phyloP scores from a whole-genome alignment of 2,888 invertebrate genomes.

The Tetropium fuscum region DNA sequence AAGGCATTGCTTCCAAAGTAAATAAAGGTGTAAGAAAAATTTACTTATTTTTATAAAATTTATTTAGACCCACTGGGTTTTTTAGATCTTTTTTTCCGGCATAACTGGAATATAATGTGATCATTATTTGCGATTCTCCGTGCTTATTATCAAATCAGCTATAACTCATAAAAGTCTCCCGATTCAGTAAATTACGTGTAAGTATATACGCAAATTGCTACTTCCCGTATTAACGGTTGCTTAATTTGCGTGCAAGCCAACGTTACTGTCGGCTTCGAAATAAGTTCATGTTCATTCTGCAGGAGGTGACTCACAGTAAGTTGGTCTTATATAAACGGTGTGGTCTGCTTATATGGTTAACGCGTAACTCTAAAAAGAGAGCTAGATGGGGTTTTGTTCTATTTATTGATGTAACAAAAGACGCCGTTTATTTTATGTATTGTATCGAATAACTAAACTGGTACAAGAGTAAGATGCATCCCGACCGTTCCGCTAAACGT shows the following conservation, averaged over 20 bases:
- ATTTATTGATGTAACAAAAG: conserved; percentile 9
- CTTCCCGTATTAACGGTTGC: too few species aligned
- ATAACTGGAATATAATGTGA: too few species aligned
- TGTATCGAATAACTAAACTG: conserved; percentile 13
- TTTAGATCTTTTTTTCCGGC: too few species aligned
- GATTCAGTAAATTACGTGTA: too few species aligned
- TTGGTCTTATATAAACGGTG: conserved; percentile 1
- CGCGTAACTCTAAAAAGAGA: background rate
- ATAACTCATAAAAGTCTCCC: too few species aligned
- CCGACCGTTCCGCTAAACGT: conserved; percentile 13
- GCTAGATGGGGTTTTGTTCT: conserved; percentile 6
- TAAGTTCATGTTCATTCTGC: background rate
- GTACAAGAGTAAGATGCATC: background rate
- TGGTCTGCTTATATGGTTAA: conserved; percentile 2
- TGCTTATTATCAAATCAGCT: too few species aligned
- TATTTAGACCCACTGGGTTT: too few species aligned
- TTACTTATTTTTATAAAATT: too few species aligned
- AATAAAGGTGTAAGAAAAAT: too few species aligned
- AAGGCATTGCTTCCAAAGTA: too few species aligned
- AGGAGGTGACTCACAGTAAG: conserved; percentile 4
- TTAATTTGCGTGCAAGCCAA: background rate
- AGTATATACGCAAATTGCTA: too few species aligned
- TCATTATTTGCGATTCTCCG: too few species aligned
- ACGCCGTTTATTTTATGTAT: conserved; percentile 11
- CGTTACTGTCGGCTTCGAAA: background rate